Evolutionary conservation across 2,113 vertebrate species (phyloP).

Genomic region (Catharus bicknelli): DNA sequence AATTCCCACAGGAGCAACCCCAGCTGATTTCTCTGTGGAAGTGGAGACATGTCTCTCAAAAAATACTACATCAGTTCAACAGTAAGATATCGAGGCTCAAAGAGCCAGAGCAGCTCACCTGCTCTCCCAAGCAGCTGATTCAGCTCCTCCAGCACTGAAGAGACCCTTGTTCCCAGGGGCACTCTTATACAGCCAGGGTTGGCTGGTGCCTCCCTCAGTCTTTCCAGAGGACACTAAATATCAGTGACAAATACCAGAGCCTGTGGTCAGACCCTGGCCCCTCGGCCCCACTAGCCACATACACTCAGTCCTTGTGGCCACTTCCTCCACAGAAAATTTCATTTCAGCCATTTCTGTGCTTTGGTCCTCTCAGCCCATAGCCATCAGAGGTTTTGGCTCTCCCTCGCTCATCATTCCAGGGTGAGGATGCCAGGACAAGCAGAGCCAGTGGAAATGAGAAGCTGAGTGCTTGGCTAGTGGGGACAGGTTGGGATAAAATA

Average conservation of each 20-base stretch:
- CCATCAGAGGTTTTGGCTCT: neutral
- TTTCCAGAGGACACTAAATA: neutral
- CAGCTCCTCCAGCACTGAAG: neutral
- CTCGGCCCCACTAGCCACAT: neutral
- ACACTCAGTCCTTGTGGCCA: neutral
- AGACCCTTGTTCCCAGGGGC: neutral
- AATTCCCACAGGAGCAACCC: neutral
- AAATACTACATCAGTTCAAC: neutral
- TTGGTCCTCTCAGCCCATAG: rapidly evolving
- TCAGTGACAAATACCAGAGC: rapidly evolving
- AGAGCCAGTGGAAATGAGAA: neutral
- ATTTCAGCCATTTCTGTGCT: neutral
- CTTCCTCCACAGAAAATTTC: neutral
- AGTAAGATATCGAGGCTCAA: neutral
- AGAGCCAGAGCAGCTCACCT: neutral
- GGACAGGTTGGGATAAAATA: neutral
- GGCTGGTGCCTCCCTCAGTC: neutral
- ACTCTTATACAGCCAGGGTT: neutral
- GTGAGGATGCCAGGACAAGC: neutral
- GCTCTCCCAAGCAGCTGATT: neutral
- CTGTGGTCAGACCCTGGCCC: neutral
- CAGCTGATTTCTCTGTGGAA: neutral
- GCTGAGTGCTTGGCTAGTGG: rapidly evolving
- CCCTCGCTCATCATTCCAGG: neutral
- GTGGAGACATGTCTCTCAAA: neutral